A percentile compares a stretch with the other conserved stretches of the same genome.
Conservation (phyloP, 2,797 vertebrate species). For the Jordanella pulchra region DNA sequence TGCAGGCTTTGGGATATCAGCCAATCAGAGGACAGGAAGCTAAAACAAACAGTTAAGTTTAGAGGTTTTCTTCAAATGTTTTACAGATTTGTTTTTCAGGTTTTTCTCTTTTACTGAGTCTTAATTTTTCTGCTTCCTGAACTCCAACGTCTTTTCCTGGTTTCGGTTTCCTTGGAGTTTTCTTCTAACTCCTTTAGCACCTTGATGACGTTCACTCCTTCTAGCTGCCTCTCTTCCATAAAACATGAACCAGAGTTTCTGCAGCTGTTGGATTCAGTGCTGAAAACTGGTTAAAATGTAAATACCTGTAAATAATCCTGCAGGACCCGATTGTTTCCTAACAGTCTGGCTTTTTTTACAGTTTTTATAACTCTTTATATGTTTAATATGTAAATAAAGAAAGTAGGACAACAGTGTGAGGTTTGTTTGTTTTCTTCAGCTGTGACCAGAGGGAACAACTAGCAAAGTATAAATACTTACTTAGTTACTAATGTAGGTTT, state of each 20-base stretch:
- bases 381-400: conserved; percentile 59
- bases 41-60: neutral
- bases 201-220: neutral
- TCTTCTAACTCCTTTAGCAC: neutral
- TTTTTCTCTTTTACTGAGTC: neutral
- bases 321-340: conserved; percentile 33
- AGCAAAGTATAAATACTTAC: too few species aligned
- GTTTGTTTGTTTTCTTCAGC: neutral
- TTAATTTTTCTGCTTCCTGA: too few species aligned
- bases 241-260: neutral
- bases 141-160: neutral
- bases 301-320: conserved; percentile 52
- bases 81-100: neutral
- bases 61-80: neutral
- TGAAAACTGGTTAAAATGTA: conserved; percentile 33
- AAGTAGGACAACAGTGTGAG: neutral
- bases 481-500: too few species aligned
- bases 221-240: neutral
- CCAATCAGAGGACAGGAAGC: neutral
- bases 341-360: conserved; percentile 51
- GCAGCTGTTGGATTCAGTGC: neutral
- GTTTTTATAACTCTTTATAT: conserved; percentile 34
- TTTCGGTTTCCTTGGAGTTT: neutral
- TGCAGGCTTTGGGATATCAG: neutral
- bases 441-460: too few species aligned